Evolutionary conservation across 1,140 invertebrate genomes (phyloP), one percentile per base, ranked within the genome.

Genomic region (Drosophila kikkawai): DNA sequence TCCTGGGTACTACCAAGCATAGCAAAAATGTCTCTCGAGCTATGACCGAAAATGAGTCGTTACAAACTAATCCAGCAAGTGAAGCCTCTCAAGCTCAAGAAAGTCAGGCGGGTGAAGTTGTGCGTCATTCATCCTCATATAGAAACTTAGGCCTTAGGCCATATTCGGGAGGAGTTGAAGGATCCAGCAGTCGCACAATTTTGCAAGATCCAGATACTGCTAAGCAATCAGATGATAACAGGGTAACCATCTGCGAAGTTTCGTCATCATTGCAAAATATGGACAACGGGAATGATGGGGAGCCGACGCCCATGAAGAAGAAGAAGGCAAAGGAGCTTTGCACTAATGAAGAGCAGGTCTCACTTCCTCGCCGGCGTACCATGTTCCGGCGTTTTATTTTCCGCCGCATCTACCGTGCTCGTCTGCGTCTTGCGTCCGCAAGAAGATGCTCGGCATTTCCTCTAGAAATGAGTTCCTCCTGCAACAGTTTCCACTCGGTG

Each of bases 401-500:
- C 45, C 42, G 68, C 1, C 75, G 84, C 15, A 56, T 76, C 11
- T 69, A 69, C 19, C 78, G 70, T 0, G 42, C 41, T n/a, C 83
- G 79, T 0, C 56, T 79, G 34, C 79, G 75, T 12, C 59, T 61
- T 7, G 48, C 66, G 17, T 47, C 67, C 7, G 47, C 71, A 0
- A 45, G 26, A 12, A 19, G 42, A 41, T 48, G 57, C 19, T 2
- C 39, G 15, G 4, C 6, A 15, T 19, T 44, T 22, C 50, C 47
- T 22, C 58, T 67, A 17, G 57, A 39, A n/a, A 41, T 26, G 7
- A 77, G 53, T 15, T 26, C 59, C 15, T 81, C 90, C 3, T 8
- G 41, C 26, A 13, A 41, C 7, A 92, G 91, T 17, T 92, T 92
- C 41, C 68, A 86, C 58, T 91, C 91, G 11, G 41, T 47, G 0